Base-by-base conservation (phyloP, 2,888 invertebrate species). In the Apocheima hispidaria region DNA sequence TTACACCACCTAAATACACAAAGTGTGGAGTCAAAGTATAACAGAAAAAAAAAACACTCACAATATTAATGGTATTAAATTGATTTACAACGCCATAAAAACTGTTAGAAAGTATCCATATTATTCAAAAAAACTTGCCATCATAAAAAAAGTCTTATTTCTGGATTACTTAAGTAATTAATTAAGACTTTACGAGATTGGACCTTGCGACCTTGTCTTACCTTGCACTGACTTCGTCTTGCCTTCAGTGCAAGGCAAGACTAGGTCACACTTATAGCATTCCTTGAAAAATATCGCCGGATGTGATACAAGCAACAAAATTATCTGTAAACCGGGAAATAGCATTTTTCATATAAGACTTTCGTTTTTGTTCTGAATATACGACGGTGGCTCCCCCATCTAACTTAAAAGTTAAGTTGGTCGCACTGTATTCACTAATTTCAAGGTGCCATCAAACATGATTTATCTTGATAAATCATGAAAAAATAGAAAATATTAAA, bases 81-180 rank as follows among this genome's bases (percentile, higher is more conserved):
- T 51, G 44, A 58, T 58, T 52, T 52, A 58, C 14, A 52, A 16
- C 44, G 30, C 21, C 16, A 30, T 58, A 30, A 51, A 58, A 46
- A 26, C 33, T n/a, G 50, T 35, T 51, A 51, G 43, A 50, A 51
- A 46, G 58, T 46, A 58, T 46, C 46, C 44, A 38, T 36, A 23
- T 51, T 46, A 58, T 52, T 23, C 35, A 2, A 50, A 57, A 36
- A 36, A 57, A n/a, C 35, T 51, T 28, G 46, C 14, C 36, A 51
- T 38, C 50, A 52, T 58, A 52, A 58, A 56, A 57, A 58, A 33
- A 33, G 7, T 23, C 51, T 26, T 50, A 18, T 12, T 51, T 51
- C 50, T 51, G 26, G 57, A 50, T 58, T 58, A 50, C 40, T 21
- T 9, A n/a, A n/a, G 1, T 46, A 30, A 30, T 46, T 46, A 30